Base-by-base conservation (phyloP, 2,888 invertebrate genomes). In the Tenthredo scrophulariae region DNA sequence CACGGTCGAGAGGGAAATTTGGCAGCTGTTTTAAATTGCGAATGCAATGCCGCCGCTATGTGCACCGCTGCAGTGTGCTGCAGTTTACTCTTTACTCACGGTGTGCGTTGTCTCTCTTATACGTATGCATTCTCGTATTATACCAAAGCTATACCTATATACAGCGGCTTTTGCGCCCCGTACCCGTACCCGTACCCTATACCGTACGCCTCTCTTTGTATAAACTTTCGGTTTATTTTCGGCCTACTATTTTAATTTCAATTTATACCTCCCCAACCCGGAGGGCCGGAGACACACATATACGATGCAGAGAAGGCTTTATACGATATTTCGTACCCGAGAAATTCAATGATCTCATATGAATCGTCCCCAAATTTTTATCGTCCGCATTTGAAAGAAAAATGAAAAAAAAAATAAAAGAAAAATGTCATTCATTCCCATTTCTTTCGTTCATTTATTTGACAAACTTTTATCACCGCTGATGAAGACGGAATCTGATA, bases 1-100 rank as follows among this genome's bases (percentile, higher is more conserved):
- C 91, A 88, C 89, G 90, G 88, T 88, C 90, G 93, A 93, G 93
- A 93, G 92, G 92, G 93, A 93, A 93, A 93, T 93, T 93, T 89
- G 93, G 93, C 93, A 93, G 93, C 93, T 93, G 93, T 92, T 93
- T 92, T 91, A 91, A 92, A 91, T 83, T 67, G 67, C 67, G 67
- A 67, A 46, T 46, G 37, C 33, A 26, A 29, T 37, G 37, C 70
- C n/a, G 18, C 67, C 15, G 33, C 67, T 18, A 33, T 67, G 18
- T 67, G 67, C 67, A 67, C 6, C 33, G 67, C 33, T 33, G 62
- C 22, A 62, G 26, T 62, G 62, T 62, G 2, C 50, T 26, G 62
- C 3, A 29, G 62, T 62, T 62, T 29, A 62, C 62, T 54, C 54
- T 54, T n/a, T n/a, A n/a, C n/a, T 54, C 18, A 13, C 46, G 54